Evolutionary conservation across 2,888 invertebrate genomes (phyloP).

Genomic region (Argynnis bischoffii): DNA sequence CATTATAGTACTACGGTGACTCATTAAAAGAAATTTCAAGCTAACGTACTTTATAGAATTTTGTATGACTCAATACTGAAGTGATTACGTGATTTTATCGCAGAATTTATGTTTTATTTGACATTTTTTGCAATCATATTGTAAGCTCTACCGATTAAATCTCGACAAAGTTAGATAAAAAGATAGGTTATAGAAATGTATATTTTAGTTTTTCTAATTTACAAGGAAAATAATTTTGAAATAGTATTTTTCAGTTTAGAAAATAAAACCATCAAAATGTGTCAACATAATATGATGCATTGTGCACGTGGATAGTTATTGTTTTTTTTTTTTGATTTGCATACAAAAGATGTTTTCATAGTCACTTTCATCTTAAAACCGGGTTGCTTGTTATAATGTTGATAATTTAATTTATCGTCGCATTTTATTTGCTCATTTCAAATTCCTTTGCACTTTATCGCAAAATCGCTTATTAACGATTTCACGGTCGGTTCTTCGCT

Average conservation of each 20-base stretch:
- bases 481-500: slow-evolving; percentile 37
- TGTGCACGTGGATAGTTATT: not conserved
- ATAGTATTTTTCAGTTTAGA: no score
- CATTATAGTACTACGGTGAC: slow-evolving; percentile 61
- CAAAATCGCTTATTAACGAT: slow-evolving; percentile 36
- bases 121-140: not conserved
- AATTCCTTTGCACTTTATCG: slow-evolving; percentile 31
- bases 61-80: slow-evolving; percentile 40
- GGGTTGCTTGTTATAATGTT: not conserved
- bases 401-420: slow-evolving; percentile 11
- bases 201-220: no score
- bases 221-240: no score
- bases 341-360: not conserved
- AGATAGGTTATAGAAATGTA: no score
- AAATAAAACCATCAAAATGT: no score
- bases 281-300: no score
- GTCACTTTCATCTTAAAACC: slow-evolving; percentile 12
- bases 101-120: slow-evolving; percentile 16
- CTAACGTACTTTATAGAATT: slow-evolving; percentile 43
- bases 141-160: no score
- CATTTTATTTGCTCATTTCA: slow-evolving; percentile 22
- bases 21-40: slow-evolving; percentile 68
- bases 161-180: no score
- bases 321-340: not conserved
- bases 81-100: slow-evolving; percentile 21